Evolutionary conservation across 1,140 invertebrate genomes (phyloP).

Genomic region (Metopolophium dirhodum): DNA sequence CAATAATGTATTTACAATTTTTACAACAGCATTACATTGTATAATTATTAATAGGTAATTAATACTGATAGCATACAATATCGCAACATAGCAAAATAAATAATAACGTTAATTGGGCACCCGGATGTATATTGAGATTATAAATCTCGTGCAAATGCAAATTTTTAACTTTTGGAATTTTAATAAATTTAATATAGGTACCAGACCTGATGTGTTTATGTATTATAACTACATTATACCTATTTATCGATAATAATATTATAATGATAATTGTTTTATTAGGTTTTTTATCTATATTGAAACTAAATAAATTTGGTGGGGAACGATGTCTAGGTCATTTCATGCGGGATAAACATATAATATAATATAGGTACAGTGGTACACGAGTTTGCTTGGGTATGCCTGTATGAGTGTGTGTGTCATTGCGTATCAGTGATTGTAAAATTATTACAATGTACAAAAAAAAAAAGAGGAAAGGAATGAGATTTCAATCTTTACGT

Average conservation of each 20-base stretch:
- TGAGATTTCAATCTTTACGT: slow-evolving; percentile 25
- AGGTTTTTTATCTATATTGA: not conserved
- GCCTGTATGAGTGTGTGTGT: not conserved
- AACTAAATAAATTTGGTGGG: not conserved
- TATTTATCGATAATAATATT: not conserved
- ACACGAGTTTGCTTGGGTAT: not conserved
- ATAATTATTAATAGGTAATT: not conserved
- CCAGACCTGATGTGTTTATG: not conserved
- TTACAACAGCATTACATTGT: not conserved
- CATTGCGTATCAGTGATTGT: not conserved
- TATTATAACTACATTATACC: not conserved
- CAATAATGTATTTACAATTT: not conserved
- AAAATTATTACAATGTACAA: not conserved
- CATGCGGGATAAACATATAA: not conserved
- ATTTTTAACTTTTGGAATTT: not conserved
- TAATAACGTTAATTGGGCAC: not conserved
- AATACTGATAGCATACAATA: not conserved
- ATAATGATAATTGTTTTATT: not conserved
- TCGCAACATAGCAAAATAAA: not conserved
- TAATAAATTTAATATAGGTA: not conserved
- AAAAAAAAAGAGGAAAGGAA: not conserved
- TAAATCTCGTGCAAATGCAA: not conserved
- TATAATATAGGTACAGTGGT: not conserved
- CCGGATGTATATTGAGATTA: not conserved
- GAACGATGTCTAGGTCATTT: not conserved